phyloP scores from a whole-genome alignment of 1,140 invertebrate species.

The Brachionus asplanchnoidis region DNA sequence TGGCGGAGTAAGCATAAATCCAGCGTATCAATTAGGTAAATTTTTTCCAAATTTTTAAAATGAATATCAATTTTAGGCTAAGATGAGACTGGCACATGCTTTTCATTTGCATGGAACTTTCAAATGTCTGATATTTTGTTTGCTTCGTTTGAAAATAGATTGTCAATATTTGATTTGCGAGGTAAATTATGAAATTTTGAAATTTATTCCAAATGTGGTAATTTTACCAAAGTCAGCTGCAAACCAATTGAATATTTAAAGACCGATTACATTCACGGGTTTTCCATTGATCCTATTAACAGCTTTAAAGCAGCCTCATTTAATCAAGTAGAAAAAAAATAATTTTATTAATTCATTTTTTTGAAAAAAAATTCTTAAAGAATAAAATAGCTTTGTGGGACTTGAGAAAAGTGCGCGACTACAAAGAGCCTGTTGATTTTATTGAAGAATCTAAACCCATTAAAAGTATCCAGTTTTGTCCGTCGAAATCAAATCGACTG shows the following conservation, averaged over 20 bases:
- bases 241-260: background rate
- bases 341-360: background rate
- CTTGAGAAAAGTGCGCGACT: background rate
- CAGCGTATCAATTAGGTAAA: constrained; percentile 10
- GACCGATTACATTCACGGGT: background rate
- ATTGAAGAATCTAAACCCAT: constrained; percentile 18
- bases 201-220: background rate
- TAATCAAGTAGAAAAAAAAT: background rate
- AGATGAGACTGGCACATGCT: constrained; percentile 4
- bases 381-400: constrained; percentile 38
- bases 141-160: background rate
- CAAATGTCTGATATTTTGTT: background rate
- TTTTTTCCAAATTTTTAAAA: background rate
- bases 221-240: background rate
- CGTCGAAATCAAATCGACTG: background rate
- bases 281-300: constrained; percentile 10
- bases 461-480: constrained; percentile 41
- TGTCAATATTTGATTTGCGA: constrained; percentile 24
- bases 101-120: constrained; percentile 9
- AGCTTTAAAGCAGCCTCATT: background rate
- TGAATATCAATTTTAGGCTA: background rate
- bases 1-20: background rate
- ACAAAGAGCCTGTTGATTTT: constrained; percentile 22
- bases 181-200: background rate
- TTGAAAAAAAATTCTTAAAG: background rate